Base-by-base conservation (phyloP, 2,113 vertebrate species). In the Orthonyx spaldingii region DNA sequence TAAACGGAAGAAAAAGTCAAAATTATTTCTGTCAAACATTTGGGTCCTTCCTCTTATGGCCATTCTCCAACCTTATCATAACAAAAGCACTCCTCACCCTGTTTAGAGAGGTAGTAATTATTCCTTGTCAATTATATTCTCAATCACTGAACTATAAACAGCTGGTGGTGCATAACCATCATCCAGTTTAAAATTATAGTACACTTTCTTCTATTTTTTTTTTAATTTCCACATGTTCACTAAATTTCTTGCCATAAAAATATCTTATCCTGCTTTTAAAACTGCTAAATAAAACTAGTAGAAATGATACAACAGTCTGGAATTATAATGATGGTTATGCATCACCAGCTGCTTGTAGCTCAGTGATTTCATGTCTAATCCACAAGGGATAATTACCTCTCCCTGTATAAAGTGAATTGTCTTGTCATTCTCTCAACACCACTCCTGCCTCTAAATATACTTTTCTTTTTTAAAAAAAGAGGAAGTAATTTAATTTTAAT, bases 61-160 rank as follows among this genome's bases (percentile, higher is more conserved):
- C 30, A 3, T 79, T 69, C 24, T 74, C 74, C 89, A 93, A 35
- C 13, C 6, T 84, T 66, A 52, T 49, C 63, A 80, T 27, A 80
- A 20, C 12, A 86, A 77, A 89, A 87, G 16, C 57, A 72, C 28
- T 60, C 37, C 82, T 89, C 52, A 81, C 18, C 26, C 28, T 59
- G 41, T 71, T 94, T 90, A 79, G 42, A 84, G 52, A 95, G 14
- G 35, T 42, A 57, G 60, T n/a, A 85, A 91, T 92, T 94, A 87
- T 75, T 94, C 74, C 65, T 83, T 92, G 77, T 83, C 93, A 86
- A 85, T 97, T 90, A 94, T 68, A 86, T 52, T 84, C 66, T 94
- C 85, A 79, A 2, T 90, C 84, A 87, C 52, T 76, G 69, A 94
- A 75, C 84, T 77, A 46, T 87, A 91, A 97, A 95, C 95, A 96